Evolutionary conservation across 53 echinoderm and acorn worm genomes (phyloP), one percentile per base, ranked within the genome.

Genomic region (Zoroaster sp.): DNA sequence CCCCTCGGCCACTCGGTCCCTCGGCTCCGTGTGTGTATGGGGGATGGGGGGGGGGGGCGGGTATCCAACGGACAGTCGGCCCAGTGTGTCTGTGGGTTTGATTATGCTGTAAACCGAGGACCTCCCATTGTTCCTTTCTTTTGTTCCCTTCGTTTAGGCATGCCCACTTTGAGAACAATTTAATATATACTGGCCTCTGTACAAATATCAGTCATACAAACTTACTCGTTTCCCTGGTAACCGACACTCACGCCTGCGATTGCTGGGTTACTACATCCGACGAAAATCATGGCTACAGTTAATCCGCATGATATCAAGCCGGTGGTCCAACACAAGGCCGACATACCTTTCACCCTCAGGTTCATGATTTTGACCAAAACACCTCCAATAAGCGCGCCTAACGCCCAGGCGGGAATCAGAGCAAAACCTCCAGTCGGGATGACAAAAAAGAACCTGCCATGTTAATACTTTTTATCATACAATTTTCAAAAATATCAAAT

Each of bases 231-330:
- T 71, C 74, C 82, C 43, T 81, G 90, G 45, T 89, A 89, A 13
- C 55, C 73, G 33, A 66, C 30, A 17, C 80, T 91, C 30, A 91
- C 78, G 12, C 92, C 92, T 18, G 92, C 91, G 45, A 80, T 54
- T 37, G 80, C 72, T 28, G 45, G 88, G 59, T 91, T 91, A 44
- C 69, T 33, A 25, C 92, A 91, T 37, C 92, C 92, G 1, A 91
- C 30, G 34, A 91, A 80, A 20, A 91, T 43, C 5, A 91, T 15
- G 8, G 73, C 35, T 12, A 88, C 37, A 10, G 80, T 37, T 1
- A 87, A 35, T 7, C 30, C 4, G 55, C 71, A 72, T n/a, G 78
- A 40, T 2, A 75, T 1, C 46, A 73, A 1, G 43, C 42, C 43
- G 25, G 55, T 37, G 12, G 80, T 40, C 72, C 69, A 49, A 35